These are phyloP conservation scores for Lepidurus couesii DNA, from an alignment of 1,140 invertebrate genomes.

Conservation along the genomic window DNA sequence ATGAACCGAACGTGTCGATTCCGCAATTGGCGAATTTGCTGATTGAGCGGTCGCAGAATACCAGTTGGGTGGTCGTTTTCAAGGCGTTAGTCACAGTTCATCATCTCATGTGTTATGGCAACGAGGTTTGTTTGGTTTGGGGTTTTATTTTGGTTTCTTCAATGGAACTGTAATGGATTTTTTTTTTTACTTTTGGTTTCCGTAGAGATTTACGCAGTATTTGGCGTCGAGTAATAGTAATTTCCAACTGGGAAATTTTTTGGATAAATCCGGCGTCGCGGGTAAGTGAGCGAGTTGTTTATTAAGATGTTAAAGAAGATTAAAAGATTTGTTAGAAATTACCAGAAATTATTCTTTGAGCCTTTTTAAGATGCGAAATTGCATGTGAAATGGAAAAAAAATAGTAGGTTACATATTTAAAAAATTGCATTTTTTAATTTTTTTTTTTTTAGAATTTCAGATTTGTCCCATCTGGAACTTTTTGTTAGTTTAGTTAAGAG, in stretches of 20 bases:
- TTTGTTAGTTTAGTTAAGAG: no score
- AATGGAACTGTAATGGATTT: neutral
- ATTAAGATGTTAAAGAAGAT: no score
- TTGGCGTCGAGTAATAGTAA: constrained; percentile 98
- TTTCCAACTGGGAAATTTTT: constrained; percentile 94
- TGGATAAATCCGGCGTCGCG: constrained; percentile 76
- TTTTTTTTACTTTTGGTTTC: constrained; percentile 42
- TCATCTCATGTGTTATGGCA: constrained; percentile 98
- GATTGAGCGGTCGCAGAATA: constrained; percentile 94
- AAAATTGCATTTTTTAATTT: no score
- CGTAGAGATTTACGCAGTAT: constrained; percentile 98
- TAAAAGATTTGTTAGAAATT: no score
- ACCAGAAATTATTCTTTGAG: no score
- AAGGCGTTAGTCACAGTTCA: constrained; percentile 98
- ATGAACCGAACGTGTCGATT: constrained; percentile 99
- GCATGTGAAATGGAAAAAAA: no score
- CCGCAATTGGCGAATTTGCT: constrained; percentile 96
- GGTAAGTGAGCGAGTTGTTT: constrained; percentile 54
- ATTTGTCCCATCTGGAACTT: no score
- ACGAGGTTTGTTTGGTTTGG: constrained; percentile 68
- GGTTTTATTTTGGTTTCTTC: neutral
- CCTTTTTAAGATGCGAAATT: no score
- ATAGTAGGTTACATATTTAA: no score
- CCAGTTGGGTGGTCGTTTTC: constrained; percentile 97
- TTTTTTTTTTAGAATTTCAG: no score